phyloP scores from a whole-genome alignment of 2,113 vertebrate species.

The Dromaius novaehollandiae region DNA sequence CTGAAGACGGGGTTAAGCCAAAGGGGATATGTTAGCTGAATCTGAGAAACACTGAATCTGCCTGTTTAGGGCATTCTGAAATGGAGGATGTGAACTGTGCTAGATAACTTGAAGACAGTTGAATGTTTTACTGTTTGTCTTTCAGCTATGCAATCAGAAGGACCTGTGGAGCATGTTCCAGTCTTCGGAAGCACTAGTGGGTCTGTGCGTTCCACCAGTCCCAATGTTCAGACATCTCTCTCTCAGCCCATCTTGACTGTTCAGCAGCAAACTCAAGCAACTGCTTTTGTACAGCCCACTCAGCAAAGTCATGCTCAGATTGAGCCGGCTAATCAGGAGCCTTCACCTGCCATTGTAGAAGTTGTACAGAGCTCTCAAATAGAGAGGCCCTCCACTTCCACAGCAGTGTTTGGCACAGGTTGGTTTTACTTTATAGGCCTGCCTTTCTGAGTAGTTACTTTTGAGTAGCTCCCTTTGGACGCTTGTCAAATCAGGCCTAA shows the following conservation, averaged over 20 bases:
- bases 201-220: conserved; percentile 95
- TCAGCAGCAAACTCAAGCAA: conserved; percentile 93
- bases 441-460: not conserved
- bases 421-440: conserved; percentile 19
- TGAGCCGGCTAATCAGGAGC: conserved; percentile 89
- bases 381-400: conserved; percentile 92
- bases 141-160: conserved; percentile 91
- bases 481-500: not conserved
- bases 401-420: conserved; percentile 93
- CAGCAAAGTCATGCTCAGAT: conserved; percentile 89
- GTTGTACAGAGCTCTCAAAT: conserved; percentile 88
- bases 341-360: conserved; percentile 83
- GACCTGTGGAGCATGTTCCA: conserved; percentile 91
- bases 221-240: conserved; percentile 91
- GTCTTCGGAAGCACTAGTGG: conserved; percentile 95
- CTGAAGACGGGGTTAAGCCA: not conserved
- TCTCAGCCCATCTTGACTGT: conserved; percentile 86
- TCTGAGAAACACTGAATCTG: not conserved
- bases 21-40: not conserved
- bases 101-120: not conserved
- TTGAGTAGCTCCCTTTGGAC: not conserved
- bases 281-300: conserved; percentile 97
- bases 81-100: not conserved
- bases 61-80: not conserved
- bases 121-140: conserved; percentile 10